phyloP scores from a whole-genome alignment of 1,140 invertebrate genomes.

The Thaumetopoea pityocampa region DNA sequence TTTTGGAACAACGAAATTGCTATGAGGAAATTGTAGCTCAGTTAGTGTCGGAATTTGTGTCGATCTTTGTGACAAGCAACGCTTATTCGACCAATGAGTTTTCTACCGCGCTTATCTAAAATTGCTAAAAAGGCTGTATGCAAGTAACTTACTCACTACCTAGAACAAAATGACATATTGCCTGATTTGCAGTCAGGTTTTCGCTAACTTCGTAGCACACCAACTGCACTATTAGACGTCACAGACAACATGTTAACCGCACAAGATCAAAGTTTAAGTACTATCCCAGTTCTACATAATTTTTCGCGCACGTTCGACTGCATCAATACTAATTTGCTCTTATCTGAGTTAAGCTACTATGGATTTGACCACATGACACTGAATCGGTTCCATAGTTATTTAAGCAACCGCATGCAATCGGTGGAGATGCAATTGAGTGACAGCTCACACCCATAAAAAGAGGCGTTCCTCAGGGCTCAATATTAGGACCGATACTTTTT shows the following conservation, averaged over 20 bases:
- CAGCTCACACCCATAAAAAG: neutral
- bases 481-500: constrained; percentile 8
- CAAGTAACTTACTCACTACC: too few relatives aligned
- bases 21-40: too few relatives aligned
- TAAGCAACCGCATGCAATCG: neutral
- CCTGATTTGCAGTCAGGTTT: constrained; percentile 5
- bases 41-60: too few relatives aligned
- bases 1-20: too few relatives aligned
- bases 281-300: neutral
- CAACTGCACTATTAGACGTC: constrained; percentile 1
- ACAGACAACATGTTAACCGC: constrained; percentile 5
- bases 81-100: too few relatives aligned
- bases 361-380: neutral
- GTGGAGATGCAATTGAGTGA: neutral
- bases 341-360: constrained; percentile 5
- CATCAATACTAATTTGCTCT: constrained; percentile 4
- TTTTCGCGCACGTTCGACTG: constrained; percentile 3
- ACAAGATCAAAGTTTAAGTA: constrained; percentile 4
- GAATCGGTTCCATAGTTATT: constrained; percentile 5
- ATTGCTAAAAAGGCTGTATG: too few relatives aligned
- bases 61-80: too few relatives aligned
- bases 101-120: too few relatives aligned
- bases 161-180: neutral
- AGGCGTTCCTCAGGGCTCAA: constrained; percentile 8
- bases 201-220: neutral